Evolutionary conservation across 1,140 invertebrate genomes (phyloP).

Genomic region (Polypedilum pembai): DNA sequence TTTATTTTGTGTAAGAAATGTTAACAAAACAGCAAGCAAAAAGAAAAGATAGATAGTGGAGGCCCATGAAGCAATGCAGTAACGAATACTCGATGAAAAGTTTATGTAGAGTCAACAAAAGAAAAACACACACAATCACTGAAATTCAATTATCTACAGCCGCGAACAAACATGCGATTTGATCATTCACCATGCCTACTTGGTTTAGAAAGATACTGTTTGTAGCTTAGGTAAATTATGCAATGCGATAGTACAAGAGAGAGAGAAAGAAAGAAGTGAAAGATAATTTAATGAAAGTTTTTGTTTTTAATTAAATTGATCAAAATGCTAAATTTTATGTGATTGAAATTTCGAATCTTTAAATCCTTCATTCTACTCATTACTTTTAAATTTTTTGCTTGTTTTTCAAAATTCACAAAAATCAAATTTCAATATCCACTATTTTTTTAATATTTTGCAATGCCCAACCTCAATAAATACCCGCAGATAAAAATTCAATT

Average conservation of each 20-base stretch:
- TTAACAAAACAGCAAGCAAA: conserved; percentile 1
- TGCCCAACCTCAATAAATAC: background rate
- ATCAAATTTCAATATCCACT: background rate
- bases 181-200: background rate
- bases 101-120: background rate
- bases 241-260: background rate
- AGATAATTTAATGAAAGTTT: background rate
- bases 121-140: background rate
- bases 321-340: too few species aligned
- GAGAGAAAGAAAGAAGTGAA: background rate
- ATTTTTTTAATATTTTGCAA: background rate
- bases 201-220: background rate
- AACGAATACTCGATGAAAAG: background rate
- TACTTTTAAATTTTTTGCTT: too few species aligned
- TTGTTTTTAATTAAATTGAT: background rate
- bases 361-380: too few species aligned
- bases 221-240: background rate
- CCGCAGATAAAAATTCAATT: background rate
- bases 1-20: background rate
- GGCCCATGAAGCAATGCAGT: background rate
- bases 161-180: background rate
- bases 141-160: background rate
- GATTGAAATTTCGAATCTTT: too few species aligned
- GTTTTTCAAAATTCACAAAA: too few species aligned
- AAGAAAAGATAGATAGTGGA: background rate